Percentiles rank a stretch among this genome's conserved stretches.
Conservation (phyloP, 2,888 invertebrate genomes). For the Ligdia adustata region DNA sequence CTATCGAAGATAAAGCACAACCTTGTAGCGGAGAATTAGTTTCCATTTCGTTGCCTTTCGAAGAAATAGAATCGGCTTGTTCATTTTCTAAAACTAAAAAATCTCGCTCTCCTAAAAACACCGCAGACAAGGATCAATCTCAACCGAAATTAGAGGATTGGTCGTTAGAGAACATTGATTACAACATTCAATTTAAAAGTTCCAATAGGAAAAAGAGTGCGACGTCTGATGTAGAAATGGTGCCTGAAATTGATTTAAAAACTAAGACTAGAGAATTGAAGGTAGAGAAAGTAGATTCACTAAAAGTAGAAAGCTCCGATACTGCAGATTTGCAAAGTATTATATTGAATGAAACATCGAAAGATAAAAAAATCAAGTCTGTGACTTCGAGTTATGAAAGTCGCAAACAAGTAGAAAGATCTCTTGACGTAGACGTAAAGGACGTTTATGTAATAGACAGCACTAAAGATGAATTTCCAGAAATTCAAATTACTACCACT, state of each 20-base stretch:
- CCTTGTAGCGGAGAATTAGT: slow-evolving; percentile 66
- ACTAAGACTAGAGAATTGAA: slow-evolving; percentile 37
- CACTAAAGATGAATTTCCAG: slow-evolving; percentile 73
- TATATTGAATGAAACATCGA: slow-evolving; percentile 50
- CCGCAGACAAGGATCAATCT: slow-evolving; percentile 54
- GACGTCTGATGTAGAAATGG: slow-evolving; percentile 34
- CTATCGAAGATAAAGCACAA: slow-evolving; percentile 70
- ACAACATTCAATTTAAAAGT: slow-evolving; percentile 31
- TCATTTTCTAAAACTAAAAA: slow-evolving; percentile 63
- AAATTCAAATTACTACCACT: slow-evolving; percentile 69
- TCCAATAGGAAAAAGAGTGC: slow-evolving; percentile 35
- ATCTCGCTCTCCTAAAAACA: slow-evolving; percentile 58
- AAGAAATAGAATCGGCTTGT: slow-evolving; percentile 56
- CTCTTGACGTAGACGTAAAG: slow-evolving; percentile 56
- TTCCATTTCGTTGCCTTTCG: slow-evolving; percentile 68
- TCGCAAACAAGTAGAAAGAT: slow-evolving; percentile 55
- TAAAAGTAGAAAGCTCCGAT: slow-evolving; percentile 36
- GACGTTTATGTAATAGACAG: slow-evolving; percentile 77
- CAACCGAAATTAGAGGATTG: slow-evolving; percentile 44
- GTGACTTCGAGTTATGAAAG: slow-evolving; percentile 57
- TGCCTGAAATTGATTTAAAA: slow-evolving; percentile 39
- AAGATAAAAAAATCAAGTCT: slow-evolving; percentile 64
- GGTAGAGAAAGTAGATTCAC: slow-evolving; percentile 36
- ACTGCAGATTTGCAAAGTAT: slow-evolving; percentile 38
- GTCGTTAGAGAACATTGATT: slow-evolving; percentile 41